These are phyloP conservation scores for human DNA, from an alignment of 2,113 vertebrate species.

Conservation along the genomic window DNA sequence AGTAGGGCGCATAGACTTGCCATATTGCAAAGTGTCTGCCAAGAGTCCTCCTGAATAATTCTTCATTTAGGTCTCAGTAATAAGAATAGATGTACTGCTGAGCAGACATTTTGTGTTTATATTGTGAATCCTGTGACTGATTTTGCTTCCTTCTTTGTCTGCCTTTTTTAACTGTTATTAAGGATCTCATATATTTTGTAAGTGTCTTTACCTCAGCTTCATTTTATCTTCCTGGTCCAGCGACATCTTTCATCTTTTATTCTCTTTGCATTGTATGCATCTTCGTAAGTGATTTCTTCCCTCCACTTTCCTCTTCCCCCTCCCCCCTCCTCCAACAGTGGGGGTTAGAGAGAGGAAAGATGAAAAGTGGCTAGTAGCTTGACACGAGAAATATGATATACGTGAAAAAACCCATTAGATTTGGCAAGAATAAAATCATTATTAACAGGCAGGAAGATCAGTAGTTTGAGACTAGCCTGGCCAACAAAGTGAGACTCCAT, in stretches of 20 bases:
- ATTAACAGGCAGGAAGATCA: neutral
- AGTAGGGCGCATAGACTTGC: neutral
- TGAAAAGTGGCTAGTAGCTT: neutral
- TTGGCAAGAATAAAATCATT: neutral
- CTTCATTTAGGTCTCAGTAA: neutral
- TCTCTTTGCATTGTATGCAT: neutral
- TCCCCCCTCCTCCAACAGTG: neutral
- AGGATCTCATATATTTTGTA: neutral
- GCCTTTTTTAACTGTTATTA: neutral
- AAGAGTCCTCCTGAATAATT: neutral
- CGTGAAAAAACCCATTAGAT: neutral
- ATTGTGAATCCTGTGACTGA: neutral
- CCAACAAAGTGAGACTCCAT: too few species aligned
- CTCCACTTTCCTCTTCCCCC: neutral
- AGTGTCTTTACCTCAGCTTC: neutral
- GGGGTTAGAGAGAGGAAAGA: neutral
- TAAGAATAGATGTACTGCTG: neutral
- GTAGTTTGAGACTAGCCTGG: too few species aligned
- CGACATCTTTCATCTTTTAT: neutral
- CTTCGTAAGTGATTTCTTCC: neutral
- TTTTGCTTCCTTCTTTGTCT: conserved; percentile 2
- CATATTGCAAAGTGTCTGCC: neutral
- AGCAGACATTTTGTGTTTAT: neutral
- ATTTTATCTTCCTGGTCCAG: neutral
- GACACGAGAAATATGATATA: neutral